These are phyloP conservation scores for Urocyon cinereoargenteus DNA, from an alignment of 2,797 vertebrate genomes.

Conservation along the genomic window DNA sequence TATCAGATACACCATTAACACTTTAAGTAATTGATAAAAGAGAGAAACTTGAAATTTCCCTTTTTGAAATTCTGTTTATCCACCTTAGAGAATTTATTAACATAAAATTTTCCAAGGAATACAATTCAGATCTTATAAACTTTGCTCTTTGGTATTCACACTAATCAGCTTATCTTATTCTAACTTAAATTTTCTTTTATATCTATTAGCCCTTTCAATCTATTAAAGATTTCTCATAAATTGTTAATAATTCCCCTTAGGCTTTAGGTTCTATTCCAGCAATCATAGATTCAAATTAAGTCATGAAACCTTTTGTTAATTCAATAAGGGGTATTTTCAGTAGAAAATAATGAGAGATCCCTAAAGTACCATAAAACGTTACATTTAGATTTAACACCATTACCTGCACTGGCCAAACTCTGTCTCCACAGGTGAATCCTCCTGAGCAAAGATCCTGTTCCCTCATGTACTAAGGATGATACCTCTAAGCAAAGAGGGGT, in stretches of 20 bases:
- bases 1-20: neutral
- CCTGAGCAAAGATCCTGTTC: neutral
- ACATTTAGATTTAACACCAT: slow-evolving; percentile 38
- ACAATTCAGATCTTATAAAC: neutral
- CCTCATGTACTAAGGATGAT: neutral
- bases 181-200: slow-evolving; percentile 49
- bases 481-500: neutral
- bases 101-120: neutral
- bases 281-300: slow-evolving; percentile 41
- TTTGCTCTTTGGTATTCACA: neutral
- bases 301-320: slow-evolving; percentile 37
- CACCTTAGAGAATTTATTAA: neutral
- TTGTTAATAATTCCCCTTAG: slow-evolving; percentile 29
- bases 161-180: neutral
- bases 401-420: neutral
- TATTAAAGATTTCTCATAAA: slow-evolving; percentile 56
- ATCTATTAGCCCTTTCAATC: slow-evolving; percentile 1
- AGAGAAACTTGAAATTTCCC: neutral
- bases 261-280: slow-evolving; percentile 17
- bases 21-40: neutral
- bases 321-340: slow-evolving; percentile 29
- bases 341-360: slow-evolving; percentile 46
- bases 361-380: neutral
- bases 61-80: neutral
- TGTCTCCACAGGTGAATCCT: neutral